Evolutionary conservation across 2,888 invertebrate genomes (phyloP).

Genomic region (Volucella inflata): DNA sequence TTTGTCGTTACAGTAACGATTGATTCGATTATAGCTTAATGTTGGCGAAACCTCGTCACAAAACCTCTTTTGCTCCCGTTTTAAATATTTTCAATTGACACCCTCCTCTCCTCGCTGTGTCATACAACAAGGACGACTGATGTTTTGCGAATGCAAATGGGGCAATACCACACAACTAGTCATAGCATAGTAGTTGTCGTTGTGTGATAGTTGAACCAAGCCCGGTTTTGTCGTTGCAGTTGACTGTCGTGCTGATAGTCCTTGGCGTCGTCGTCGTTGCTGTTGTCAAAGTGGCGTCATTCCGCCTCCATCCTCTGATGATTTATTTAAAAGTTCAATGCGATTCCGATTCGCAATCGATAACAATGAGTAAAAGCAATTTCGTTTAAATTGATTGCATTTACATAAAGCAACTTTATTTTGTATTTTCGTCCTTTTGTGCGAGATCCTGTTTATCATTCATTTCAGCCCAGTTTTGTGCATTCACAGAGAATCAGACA

Average conservation of each 20-base stretch:
- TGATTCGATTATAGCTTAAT: slow-evolving; percentile 69
- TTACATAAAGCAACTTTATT: slow-evolving; percentile 75
- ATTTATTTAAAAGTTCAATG: slow-evolving; percentile 74
- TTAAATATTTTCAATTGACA: too few relatives aligned
- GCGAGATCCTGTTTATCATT: slow-evolving; percentile 63
- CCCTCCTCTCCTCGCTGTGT: not conserved
- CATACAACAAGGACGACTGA: not conserved
- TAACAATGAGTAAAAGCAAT: slow-evolving; percentile 74
- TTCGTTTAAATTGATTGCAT: slow-evolving; percentile 75
- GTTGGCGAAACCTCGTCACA: slow-evolving; percentile 21
- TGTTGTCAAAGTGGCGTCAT: slow-evolving; percentile 9
- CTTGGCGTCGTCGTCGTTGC: slow-evolving; percentile 6
- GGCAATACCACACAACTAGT: slow-evolving; percentile 35
- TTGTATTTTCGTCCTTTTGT: slow-evolving; percentile 68
- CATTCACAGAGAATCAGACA: too few relatives aligned
- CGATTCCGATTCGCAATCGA: slow-evolving; percentile 74
- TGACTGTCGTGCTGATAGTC: slow-evolving; percentile 11
- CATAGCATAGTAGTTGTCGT: not conserved
- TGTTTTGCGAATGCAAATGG: slow-evolving; percentile 38
- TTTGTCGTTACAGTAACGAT: slow-evolving; percentile 44
- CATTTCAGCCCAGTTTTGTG: slow-evolving; percentile 16
- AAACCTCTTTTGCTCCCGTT: not conserved
- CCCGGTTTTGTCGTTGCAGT: slow-evolving; percentile 60
- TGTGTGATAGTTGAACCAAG: too few relatives aligned
- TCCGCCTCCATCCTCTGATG: slow-evolving; percentile 33